These are phyloP conservation scores for Thalassarche chlororhynchos DNA, from an alignment of 2,113 vertebrate species.

Conservation along the genomic window DNA sequence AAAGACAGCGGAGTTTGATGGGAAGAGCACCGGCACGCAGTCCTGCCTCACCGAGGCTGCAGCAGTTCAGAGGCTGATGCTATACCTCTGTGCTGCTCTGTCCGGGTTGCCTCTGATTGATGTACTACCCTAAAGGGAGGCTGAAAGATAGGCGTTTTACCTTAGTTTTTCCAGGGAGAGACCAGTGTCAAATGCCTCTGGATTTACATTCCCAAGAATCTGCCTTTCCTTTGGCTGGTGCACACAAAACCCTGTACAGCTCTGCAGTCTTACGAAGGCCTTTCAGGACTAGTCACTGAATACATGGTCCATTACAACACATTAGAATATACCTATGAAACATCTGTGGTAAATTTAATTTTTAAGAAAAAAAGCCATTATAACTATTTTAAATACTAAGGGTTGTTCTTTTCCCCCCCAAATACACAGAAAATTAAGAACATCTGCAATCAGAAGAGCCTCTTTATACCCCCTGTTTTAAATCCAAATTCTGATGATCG, in stretches of 20 bases:
- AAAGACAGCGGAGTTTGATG: not conserved
- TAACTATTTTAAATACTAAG: not conserved
- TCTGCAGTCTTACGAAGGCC: not conserved
- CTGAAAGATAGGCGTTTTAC: not conserved
- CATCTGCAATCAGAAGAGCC: not conserved
- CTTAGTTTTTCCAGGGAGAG: not conserved
- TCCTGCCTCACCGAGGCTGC: not conserved
- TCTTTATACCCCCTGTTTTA: not conserved
- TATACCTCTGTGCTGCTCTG: not conserved
- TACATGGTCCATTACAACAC: not conserved
- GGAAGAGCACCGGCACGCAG: not conserved
- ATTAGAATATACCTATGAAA: not conserved
- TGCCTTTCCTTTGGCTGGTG: not conserved
- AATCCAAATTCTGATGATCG: not conserved
- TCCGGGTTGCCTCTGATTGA: not conserved
- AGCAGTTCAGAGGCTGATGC: not conserved
- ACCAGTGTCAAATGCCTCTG: not conserved
- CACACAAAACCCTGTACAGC: not conserved
- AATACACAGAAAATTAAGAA: not conserved
- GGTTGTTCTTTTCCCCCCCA: fast-evolving
- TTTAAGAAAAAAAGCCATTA: not conserved
- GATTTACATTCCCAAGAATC: not conserved
- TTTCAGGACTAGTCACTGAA: not conserved
- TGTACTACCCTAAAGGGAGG: not conserved
- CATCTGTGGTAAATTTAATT: not conserved